Conservation (phyloP, 2,113 vertebrate species). For the Otolemur garnettii region DNA sequence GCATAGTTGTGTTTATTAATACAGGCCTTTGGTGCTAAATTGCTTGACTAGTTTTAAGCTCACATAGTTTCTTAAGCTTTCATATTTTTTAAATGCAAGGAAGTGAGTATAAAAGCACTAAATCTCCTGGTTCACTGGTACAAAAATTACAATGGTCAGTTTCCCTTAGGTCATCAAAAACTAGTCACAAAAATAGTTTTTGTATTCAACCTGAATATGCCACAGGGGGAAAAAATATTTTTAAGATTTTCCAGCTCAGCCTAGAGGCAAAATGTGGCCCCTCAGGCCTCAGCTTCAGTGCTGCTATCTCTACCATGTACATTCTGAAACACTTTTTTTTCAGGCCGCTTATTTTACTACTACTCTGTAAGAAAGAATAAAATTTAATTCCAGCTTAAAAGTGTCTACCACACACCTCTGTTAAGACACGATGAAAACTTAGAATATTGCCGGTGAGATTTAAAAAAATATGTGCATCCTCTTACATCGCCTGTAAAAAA, state of each 20-base stretch:
- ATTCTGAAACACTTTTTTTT: slow-evolving; percentile 83
- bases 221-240: slow-evolving; percentile 84
- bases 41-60: slow-evolving; percentile 83
- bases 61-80: slow-evolving; percentile 74
- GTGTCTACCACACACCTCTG: slow-evolving; percentile 77
- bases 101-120: slow-evolving; percentile 86
- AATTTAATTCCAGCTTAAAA: slow-evolving; percentile 78
- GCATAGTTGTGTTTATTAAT: slow-evolving; percentile 87
- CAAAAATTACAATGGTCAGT: slow-evolving; percentile 87
- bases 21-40: slow-evolving; percentile 89
- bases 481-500: slow-evolving; percentile 78
- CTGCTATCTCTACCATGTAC: slow-evolving; percentile 52
- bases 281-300: slow-evolving; percentile 66
- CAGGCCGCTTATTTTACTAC: slow-evolving; percentile 84
- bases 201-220: slow-evolving; percentile 87
- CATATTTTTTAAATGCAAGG: slow-evolving; percentile 81
- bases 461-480: slow-evolving; percentile 82
- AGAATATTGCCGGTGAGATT: slow-evolving; percentile 84
- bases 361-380: slow-evolving; percentile 83
- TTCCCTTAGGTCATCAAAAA: slow-evolving; percentile 86
- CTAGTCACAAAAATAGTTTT: slow-evolving; percentile 90
- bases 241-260: slow-evolving; percentile 85
- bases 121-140: slow-evolving; percentile 82
- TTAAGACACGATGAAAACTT: slow-evolving; percentile 82
- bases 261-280: slow-evolving; percentile 44